phyloP scores from a whole-genome alignment of 2,113 vertebrate genomes.

The Bubo bubo region DNA sequence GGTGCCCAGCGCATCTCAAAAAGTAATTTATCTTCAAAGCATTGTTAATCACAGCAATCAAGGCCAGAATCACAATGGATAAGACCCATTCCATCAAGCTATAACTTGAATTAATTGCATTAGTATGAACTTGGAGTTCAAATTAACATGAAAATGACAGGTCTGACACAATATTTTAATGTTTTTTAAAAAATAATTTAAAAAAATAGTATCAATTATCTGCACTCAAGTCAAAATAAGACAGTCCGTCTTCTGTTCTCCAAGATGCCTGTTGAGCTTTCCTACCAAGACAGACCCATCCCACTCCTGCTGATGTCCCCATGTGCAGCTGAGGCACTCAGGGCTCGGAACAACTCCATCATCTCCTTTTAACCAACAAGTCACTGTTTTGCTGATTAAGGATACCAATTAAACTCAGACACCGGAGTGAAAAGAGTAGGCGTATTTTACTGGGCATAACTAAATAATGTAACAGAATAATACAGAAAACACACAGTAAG shows the following conservation, averaged over 20 bases:
- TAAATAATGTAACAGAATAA: too few relatives aligned
- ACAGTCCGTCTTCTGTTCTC: not conserved
- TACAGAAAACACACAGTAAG: too few relatives aligned
- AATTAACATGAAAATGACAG: not conserved
- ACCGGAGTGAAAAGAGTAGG: too few relatives aligned
- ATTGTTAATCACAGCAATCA: not conserved
- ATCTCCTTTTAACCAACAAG: not conserved
- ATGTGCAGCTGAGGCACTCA: rapidly evolving
- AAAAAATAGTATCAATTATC: not conserved
- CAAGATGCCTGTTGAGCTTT: not conserved
- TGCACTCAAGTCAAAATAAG: not conserved
- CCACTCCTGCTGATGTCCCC: not conserved
- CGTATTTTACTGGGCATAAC: too few relatives aligned
- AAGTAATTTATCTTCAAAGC: not conserved
- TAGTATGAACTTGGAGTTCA: not conserved
- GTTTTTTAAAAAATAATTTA: rapidly evolving
- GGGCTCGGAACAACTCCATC: not conserved
- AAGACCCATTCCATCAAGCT: not conserved
- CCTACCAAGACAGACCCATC: not conserved
- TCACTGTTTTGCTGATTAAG: not conserved
- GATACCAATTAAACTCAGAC: too few relatives aligned
- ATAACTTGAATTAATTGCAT: not conserved
- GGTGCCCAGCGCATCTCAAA: not conserved
- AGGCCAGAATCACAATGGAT: not conserved
- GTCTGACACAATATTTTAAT: not conserved